These are phyloP conservation scores for Meta bourneti DNA, from an alignment of 2,888 invertebrate species.

Conservation along the genomic window DNA sequence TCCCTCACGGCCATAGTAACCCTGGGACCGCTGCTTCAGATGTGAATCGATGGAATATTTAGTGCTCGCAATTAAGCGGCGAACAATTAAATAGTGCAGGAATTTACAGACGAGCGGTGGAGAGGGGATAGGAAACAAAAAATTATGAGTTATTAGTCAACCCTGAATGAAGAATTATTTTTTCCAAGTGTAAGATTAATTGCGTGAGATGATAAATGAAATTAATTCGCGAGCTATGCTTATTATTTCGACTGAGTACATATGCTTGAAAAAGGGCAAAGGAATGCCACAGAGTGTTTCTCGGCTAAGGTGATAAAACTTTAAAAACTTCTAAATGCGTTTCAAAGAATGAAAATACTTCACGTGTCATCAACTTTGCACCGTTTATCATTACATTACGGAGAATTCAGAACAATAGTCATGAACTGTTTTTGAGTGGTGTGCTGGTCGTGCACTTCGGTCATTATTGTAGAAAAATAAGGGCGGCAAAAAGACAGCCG, in stretches of 20 bases:
- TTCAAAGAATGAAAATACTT: background rate
- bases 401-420: background rate
- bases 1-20: background rate
- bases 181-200: background rate
- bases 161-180: background rate
- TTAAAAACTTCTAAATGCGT: background rate
- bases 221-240: background rate
- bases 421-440: background rate
- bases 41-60: conserved; percentile 5
- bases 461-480: background rate
- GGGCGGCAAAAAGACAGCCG: background rate
- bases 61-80: conserved; percentile 7
- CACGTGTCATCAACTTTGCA: background rate
- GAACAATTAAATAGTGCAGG: conserved; percentile 8
- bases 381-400: background rate
- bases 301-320: background rate
- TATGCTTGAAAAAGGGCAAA: background rate
- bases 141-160: background rate
- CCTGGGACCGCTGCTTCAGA: background rate
- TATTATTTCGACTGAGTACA: background rate
- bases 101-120: background rate
- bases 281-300: background rate
- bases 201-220: background rate
- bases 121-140: background rate
- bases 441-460: background rate